phyloP scores from a whole-genome alignment of 2,888 invertebrate genomes.

The Rhyacophila evoluta region DNA sequence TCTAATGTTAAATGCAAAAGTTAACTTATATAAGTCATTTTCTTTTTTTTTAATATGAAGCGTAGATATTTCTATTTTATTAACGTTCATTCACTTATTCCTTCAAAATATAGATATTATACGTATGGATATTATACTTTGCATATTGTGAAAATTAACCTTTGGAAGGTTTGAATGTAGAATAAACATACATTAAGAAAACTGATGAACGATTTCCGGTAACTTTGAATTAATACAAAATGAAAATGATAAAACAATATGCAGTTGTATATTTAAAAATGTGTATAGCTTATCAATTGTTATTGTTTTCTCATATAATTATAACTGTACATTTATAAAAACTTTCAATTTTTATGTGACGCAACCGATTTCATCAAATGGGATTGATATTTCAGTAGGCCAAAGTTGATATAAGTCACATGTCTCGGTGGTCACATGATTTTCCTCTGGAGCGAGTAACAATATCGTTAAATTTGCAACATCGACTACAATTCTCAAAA shows the following conservation, averaged over 20 bases:
- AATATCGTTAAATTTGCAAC: slow-evolving; percentile 32
- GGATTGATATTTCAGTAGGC: slow-evolving; percentile 20
- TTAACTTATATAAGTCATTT: too few relatives aligned
- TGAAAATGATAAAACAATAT: not conserved
- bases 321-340: not conserved
- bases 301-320: not conserved
- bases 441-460: slow-evolving; percentile 20
- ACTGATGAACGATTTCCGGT: not conserved
- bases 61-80: too few relatives aligned
- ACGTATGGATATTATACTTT: too few relatives aligned
- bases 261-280: too few relatives aligned
- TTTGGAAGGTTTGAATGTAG: not conserved
- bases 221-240: not conserved
- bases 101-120: too few relatives aligned
- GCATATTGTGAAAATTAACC: not conserved
- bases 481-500: not conserved
- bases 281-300: not conserved
- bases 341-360: slow-evolving; percentile 42
- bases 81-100: too few relatives aligned
- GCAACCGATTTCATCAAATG: slow-evolving; percentile 33
- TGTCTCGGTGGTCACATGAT: slow-evolving; percentile 51
- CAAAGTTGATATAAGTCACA: slow-evolving; percentile 42
- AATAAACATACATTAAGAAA: not conserved
- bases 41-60: too few relatives aligned
- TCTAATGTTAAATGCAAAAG: too few relatives aligned